These are phyloP conservation scores for Unio pictorum DNA, from an alignment of 2,888 invertebrate genomes.

Conservation along the genomic window DNA sequence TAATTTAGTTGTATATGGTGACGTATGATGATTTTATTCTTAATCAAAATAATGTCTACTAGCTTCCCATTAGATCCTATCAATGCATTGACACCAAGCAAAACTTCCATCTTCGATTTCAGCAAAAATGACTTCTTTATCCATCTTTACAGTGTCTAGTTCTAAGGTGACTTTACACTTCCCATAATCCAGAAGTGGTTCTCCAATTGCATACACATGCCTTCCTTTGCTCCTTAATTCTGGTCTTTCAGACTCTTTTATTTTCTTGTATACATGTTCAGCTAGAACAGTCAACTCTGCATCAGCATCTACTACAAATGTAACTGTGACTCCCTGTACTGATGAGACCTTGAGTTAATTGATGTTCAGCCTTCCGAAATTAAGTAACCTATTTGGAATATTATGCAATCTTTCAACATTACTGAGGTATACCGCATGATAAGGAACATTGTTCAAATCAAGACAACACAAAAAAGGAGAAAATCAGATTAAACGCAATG, in stretches of 20 bases:
- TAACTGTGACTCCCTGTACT: conserved; percentile 3
- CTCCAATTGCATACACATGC: conserved; percentile 13
- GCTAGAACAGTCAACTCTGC: conserved; percentile 10
- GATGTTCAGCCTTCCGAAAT: too few species aligned
- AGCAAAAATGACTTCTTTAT: conserved; percentile 11
- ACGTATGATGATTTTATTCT: conserved; percentile 1
- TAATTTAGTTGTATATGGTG: too few species aligned
- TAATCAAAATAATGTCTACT: conserved; percentile 10
- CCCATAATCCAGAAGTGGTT: conserved; percentile 5
- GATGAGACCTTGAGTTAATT: too few species aligned
- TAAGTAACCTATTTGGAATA: too few species aligned
- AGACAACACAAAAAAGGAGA: too few species aligned
- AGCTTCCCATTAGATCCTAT: background rate
- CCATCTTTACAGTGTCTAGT: conserved; percentile 4
- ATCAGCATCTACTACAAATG: conserved; percentile 13
- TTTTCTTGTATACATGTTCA: conserved; percentile 7
- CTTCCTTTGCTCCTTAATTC: conserved; percentile 8
- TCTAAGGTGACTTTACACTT: conserved; percentile 5
- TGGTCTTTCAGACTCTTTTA: conserved; percentile 2
- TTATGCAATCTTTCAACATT: too few species aligned
- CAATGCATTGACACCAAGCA: conserved; percentile 14
- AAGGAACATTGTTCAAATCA: too few species aligned
- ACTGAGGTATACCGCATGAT: too few species aligned
- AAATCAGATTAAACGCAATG: too few species aligned
- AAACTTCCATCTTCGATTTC: conserved; percentile 19